Evolutionary conservation across 2,113 vertebrate genomes (phyloP).

Genomic region (Elephantulus edwardii): DNA sequence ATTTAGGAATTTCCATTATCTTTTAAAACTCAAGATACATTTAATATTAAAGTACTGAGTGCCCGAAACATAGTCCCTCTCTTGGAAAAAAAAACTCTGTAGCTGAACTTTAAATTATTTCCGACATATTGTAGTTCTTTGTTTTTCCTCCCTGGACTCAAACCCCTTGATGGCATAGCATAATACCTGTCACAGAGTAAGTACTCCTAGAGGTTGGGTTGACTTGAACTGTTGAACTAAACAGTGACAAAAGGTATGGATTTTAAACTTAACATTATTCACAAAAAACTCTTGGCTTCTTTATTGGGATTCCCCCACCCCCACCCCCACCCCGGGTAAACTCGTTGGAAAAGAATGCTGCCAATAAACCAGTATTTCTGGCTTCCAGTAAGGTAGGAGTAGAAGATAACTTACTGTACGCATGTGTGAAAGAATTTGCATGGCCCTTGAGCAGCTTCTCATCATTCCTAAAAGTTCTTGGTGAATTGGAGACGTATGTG

Average conservation of each 20-base stretch:
- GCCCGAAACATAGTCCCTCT: no score
- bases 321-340: neutral
- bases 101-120: no score
- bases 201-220: neutral
- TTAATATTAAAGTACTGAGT: no score
- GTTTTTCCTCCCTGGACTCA: neutral
- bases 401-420: neutral
- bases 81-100: no score
- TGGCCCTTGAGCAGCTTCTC: neutral
- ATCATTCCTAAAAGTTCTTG: neutral
- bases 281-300: neutral
- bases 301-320: no score
- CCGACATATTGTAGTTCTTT: neutral
- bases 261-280: neutral
- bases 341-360: neutral
- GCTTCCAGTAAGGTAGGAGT: neutral
- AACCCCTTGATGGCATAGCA: neutral
- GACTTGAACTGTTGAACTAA: constrained; percentile 16
- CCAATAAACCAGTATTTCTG: neutral
- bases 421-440: neutral
- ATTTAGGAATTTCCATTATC: no score
- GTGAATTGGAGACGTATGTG: neutral
- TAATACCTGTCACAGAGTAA: neutral
- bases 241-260: neutral
- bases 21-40: no score